These are phyloP conservation scores for Tricholaema leucomelas DNA, from an alignment of 2,113 vertebrate species.

Conservation along the genomic window DNA sequence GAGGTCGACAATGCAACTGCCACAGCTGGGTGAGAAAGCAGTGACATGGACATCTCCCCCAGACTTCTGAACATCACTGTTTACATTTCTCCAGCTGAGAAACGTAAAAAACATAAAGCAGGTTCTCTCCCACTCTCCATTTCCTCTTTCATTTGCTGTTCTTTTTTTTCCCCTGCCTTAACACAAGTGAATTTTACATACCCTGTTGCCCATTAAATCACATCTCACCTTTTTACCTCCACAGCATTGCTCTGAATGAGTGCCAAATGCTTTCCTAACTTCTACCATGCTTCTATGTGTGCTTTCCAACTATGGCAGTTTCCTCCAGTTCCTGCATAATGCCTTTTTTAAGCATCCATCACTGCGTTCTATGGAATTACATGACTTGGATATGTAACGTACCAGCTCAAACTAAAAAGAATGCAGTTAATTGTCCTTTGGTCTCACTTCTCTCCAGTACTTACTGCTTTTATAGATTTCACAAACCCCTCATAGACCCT, in stretches of 20 bases:
- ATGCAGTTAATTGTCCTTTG: neutral
- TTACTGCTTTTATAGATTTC: neutral
- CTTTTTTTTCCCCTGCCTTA: neutral
- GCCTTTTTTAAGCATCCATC: neutral
- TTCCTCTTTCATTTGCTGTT: neutral
- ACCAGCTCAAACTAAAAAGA: neutral
- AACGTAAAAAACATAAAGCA: neutral
- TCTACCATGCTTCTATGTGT: neutral
- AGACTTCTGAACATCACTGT: neutral
- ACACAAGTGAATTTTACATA: neutral
- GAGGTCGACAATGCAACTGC: neutral
- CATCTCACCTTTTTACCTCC: neutral
- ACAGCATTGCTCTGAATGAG: neutral
- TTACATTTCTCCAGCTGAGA: neutral
- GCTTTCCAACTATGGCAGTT: neutral
- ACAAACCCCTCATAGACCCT: neutral
- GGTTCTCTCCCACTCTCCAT: neutral
- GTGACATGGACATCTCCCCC: neutral
- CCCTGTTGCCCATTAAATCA: neutral
- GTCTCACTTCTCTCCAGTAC: neutral
- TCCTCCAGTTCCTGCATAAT: neutral
- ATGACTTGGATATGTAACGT: neutral
- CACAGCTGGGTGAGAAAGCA: neutral
- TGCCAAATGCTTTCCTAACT: neutral
- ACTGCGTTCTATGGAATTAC: neutral